phyloP scores from a whole-genome alignment of 2,888 invertebrate species.

The Cheilosia grossa region DNA sequence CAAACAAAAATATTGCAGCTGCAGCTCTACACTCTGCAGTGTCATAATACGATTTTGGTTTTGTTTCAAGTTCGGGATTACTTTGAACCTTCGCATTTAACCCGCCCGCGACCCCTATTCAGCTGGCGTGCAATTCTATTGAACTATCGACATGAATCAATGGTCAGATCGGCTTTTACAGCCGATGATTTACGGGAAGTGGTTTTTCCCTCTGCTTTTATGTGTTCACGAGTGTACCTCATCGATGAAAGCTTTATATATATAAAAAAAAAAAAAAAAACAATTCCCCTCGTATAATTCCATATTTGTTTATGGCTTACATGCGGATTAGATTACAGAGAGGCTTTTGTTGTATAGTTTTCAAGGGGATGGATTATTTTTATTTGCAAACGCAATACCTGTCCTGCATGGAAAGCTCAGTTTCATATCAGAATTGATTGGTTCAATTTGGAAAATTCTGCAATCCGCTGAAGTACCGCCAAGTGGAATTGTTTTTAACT shows the following conservation, averaged over 20 bases:
- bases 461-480: not conserved
- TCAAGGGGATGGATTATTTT: not conserved
- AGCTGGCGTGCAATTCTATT: not conserved
- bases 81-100: constrained; percentile 1
- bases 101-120: not conserved
- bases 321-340: not conserved
- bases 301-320: constrained; percentile 13
- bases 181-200: not conserved
- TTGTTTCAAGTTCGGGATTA: not conserved
- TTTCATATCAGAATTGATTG: not conserved
- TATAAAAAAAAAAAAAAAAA: not conserved
- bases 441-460: not conserved
- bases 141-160: constrained; percentile 4
- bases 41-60: no score
- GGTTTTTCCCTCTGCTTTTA: not conserved
- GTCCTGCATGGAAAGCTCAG: not conserved
- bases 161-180: constrained; percentile 3
- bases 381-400: not conserved
- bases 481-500: constrained; percentile 6
- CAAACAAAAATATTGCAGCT: no score
- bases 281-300: not conserved
- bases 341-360: constrained; percentile 6
- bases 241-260: not conserved
- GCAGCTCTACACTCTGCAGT: no score
- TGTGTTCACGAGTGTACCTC: not conserved